phyloP scores from a whole-genome alignment of 2,888 invertebrate species.

The Ennomos erosarius region DNA sequence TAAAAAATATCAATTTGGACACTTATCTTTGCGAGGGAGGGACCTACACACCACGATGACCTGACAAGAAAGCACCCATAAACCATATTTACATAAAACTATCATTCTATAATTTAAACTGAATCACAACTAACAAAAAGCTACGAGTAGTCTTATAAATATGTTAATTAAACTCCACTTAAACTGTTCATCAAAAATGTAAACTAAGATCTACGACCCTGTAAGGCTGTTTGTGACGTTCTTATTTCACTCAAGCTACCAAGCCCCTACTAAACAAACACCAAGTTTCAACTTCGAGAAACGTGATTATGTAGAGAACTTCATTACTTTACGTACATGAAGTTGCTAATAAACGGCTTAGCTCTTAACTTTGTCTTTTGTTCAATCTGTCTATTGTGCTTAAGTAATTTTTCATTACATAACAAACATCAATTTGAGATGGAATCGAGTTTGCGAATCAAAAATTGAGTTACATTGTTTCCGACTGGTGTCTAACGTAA shows the following conservation, averaged over 20 bases:
- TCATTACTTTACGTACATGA: conserved; percentile 76
- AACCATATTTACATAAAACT: no score
- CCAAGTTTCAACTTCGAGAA: conserved; percentile 65
- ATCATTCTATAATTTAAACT: no score
- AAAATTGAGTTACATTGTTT: conserved; percentile 43
- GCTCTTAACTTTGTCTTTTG: conserved; percentile 65
- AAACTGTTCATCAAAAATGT: conserved; percentile 50
- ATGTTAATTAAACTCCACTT: conserved; percentile 54
- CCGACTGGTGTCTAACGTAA: conserved; percentile 44
- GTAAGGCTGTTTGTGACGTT: conserved; percentile 49
- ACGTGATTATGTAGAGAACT: conserved; percentile 76
- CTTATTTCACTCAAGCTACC: conserved; percentile 53
- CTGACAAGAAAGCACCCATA: no score
- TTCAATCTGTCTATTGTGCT: conserved; percentile 53
- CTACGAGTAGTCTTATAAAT: conserved; percentile 18
- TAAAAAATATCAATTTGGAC: no score
- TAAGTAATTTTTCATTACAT: conserved; percentile 29
- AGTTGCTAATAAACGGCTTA: conserved; percentile 73
- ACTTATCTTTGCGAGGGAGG: no score
- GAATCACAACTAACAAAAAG: no score
- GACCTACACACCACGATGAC: no score
- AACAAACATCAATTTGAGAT: conserved; percentile 29
- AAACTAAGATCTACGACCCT: conserved; percentile 36
- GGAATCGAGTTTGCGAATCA: conserved; percentile 28
- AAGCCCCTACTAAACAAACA: conserved; percentile 48